phyloP scores from a whole-genome alignment of 2,113 vertebrate species.

The Tichodroma muraria region DNA sequence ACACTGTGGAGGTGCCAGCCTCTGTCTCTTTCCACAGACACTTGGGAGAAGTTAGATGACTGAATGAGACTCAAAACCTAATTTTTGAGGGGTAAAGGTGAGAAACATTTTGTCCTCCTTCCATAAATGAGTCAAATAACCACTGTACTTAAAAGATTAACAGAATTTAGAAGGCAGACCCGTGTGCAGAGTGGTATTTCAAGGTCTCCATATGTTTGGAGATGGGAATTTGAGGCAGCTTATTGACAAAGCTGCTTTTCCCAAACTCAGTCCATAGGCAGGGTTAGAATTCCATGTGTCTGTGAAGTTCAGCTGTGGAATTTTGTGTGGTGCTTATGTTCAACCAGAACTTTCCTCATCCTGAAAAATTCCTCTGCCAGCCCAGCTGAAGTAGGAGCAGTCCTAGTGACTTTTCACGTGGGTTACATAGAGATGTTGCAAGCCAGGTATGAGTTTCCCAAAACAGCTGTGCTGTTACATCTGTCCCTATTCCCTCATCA shows the following conservation, averaged over 20 bases:
- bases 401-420: background rate
- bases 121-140: background rate
- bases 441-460: background rate
- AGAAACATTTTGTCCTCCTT: background rate
- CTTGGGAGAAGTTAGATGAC: background rate
- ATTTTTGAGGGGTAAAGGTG: background rate
- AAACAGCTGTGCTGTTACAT: background rate
- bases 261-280: background rate
- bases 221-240: background rate
- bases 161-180: background rate
- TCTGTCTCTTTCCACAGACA: background rate
- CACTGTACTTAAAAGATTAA: background rate
- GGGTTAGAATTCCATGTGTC: background rate
- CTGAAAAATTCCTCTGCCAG: background rate
- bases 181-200: background rate
- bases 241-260: background rate
- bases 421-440: background rate
- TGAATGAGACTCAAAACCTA: background rate
- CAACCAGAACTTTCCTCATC: background rate
- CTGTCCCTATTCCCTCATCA: background rate
- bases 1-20: rapidly evolving
- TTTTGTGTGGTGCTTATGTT: background rate
- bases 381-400: background rate
- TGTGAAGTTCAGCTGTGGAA: background rate
- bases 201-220: background rate